phyloP scores from a whole-genome alignment of 2,113 vertebrate genomes.

The Rissa tridactyla region DNA sequence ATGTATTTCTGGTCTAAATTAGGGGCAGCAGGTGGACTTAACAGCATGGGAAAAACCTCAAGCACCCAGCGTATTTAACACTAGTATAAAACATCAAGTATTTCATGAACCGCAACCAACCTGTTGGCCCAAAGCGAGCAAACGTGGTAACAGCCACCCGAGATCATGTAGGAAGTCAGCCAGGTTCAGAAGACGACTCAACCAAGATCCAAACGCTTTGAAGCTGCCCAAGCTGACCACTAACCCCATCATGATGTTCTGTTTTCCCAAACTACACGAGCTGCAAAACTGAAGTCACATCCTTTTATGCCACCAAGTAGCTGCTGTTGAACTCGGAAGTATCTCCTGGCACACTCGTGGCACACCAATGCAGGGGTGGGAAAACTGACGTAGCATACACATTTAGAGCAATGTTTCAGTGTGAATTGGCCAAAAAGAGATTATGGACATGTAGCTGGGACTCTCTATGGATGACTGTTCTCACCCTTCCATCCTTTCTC shows the following conservation, averaged over 20 bases:
- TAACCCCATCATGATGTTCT: neutral
- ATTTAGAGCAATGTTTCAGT: fast-evolving
- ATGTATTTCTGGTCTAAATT: fast-evolving
- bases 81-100: neutral
- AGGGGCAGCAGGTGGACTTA: neutral
- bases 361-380: neutral
- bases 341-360: fast-evolving
- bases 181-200: neutral
- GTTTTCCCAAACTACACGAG: neutral
- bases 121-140: neutral
- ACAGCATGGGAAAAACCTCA: neutral
- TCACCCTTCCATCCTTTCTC: neutral
- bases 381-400: fast-evolving
- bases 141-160: fast-evolving
- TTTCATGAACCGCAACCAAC: neutral
- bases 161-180: neutral
- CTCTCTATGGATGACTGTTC: neutral
- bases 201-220: neutral
- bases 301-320: neutral
- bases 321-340: neutral
- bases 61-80: neutral
- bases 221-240: neutral
- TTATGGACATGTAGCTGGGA: neutral
- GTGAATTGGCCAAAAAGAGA: neutral
- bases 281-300: neutral